Conservation (phyloP, 2,797 vertebrate genomes). For the Chaenodraco wilsoni region DNA sequence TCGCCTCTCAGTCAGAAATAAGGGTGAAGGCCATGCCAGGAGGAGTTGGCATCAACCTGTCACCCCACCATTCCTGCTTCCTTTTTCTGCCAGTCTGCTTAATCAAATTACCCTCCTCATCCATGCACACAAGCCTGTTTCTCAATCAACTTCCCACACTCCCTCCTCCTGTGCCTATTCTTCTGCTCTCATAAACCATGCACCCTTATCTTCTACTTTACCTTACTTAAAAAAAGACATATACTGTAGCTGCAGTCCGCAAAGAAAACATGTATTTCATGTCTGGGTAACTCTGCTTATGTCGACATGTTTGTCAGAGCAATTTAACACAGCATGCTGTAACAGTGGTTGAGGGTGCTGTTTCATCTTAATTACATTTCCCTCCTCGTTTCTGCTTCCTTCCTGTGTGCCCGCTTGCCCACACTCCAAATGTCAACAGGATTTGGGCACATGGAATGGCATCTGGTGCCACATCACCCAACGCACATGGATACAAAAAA, state of each 20-base stretch:
- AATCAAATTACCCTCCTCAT: conserved; percentile 90
- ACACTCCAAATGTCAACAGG: conserved; percentile 95
- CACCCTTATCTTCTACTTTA: conserved; percentile 33
- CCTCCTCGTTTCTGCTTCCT: conserved; percentile 84
- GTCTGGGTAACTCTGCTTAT: conserved; percentile 7
- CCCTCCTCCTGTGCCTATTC: conserved; percentile 21
- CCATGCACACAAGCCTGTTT: conserved; percentile 64
- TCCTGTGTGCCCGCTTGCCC: conserved; percentile 73
- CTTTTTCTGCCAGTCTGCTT: conserved; percentile 89
- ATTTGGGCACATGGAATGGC: conserved; percentile 97
- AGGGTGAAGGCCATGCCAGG: conserved; percentile 71
- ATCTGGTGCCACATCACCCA: conserved; percentile 94
- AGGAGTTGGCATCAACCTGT: conserved; percentile 85
- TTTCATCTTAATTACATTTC: conserved; percentile 96
- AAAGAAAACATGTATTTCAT: conserved; percentile 11
- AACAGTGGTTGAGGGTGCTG: conserved; percentile 88
- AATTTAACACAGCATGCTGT: conserved; percentile 56
- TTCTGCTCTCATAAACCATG: conserved; percentile 34
- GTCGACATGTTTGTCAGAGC: conserved; percentile 21
- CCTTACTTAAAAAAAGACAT: conserved; percentile 19
- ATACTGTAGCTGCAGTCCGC: conserved; percentile 2
- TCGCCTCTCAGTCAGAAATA: conserved; percentile 64
- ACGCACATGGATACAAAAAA: conserved; percentile 89
- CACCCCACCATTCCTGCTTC: conserved; percentile 81
- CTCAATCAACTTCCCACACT: conserved; percentile 57